Base-by-base conservation (phyloP, 2,113 vertebrate genomes). In the Larimichthys polyactis region DNA sequence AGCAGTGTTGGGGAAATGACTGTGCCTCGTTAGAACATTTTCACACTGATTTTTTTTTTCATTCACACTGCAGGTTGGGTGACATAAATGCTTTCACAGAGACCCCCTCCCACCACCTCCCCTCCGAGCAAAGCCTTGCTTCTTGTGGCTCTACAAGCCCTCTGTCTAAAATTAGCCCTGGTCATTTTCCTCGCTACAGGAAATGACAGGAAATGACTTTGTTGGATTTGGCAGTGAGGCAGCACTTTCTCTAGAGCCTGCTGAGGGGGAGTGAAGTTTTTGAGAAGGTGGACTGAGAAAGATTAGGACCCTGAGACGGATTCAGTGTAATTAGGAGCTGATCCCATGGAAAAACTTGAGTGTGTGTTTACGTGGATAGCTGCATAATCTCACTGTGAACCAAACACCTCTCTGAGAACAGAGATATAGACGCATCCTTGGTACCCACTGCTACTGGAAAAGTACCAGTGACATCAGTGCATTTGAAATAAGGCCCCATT, bases 191-290 rank as follows among this genome's bases (percentile, higher is more conserved):
- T 91, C 90, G 78, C 84, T 60, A 71, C 92, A 92, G 92, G 88
- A 93, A 93, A 92, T 66, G 57, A 85, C 91, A 94, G 95, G 93
- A 95, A 95, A 93, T 92, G 77, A 90, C 89, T 93, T 91, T 94
- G 94, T 95, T 93, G 94, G 83, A 92, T 81, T 94, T 95, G 94
- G 95, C 94, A 92, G 87, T 89, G 88, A 93, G 85, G 88, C 92
- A 86, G 88, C 83, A 91, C 92, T 93, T 94, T 93, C 90, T 92
- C 88, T 87, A 84, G 87, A 84, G 86, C 82, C 88, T 62, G 75
- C 81, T 71, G 74, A 81, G 71, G 63, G 80, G 70, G 82, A 65
- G 83, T n/a, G n/a, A 67, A 51, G 65, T 74, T 70, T 73, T 57
- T 49, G 76, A 68, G 75, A 67, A 68, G 51, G 68, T 68, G 51